Evolutionary conservation across 2,888 invertebrate genomes (phyloP).

Genomic region (Drosophila atripex): DNA sequence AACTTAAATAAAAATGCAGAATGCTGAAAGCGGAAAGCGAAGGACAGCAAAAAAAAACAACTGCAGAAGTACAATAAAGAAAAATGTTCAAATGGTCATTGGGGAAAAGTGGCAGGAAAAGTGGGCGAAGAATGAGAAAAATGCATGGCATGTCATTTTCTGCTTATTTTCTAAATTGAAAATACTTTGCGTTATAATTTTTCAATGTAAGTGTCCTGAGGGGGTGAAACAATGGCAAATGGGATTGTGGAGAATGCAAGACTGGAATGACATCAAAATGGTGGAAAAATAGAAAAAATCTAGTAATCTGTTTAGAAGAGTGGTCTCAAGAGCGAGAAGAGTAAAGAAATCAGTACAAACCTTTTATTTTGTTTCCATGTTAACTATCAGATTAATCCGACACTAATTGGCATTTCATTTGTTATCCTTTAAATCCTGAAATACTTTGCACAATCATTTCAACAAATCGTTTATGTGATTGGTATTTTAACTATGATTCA

Average conservation of each 20-base stretch:
- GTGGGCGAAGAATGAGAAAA: conserved; percentile 49
- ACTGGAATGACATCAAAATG: background rate
- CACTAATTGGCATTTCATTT: no score
- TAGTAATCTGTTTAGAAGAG: background rate
- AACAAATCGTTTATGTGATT: background rate
- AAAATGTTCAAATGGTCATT: conserved; percentile 56
- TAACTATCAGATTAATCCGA: no score
- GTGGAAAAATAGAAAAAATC: background rate
- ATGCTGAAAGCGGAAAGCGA: conserved; percentile 18
- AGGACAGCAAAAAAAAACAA: background rate
- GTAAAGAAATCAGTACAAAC: background rate
- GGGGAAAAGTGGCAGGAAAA: conserved; percentile 33
- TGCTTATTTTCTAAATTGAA: conserved; percentile 61
- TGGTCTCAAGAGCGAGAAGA: background rate
- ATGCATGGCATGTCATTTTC: conserved; percentile 61
- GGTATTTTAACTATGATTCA: background rate
- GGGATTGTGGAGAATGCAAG: background rate
- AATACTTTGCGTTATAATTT: conserved; percentile 64
- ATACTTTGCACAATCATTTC: no score
- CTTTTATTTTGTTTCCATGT: no score
- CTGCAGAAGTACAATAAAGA: conserved; percentile 27
- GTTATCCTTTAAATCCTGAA: no score
- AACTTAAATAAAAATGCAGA: conserved; percentile 65
- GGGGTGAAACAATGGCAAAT: conserved; percentile 7
- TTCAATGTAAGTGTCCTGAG: conserved; percentile 28